Conservation (phyloP, 2,888 invertebrate species). For the Alsophila aescularia region DNA sequence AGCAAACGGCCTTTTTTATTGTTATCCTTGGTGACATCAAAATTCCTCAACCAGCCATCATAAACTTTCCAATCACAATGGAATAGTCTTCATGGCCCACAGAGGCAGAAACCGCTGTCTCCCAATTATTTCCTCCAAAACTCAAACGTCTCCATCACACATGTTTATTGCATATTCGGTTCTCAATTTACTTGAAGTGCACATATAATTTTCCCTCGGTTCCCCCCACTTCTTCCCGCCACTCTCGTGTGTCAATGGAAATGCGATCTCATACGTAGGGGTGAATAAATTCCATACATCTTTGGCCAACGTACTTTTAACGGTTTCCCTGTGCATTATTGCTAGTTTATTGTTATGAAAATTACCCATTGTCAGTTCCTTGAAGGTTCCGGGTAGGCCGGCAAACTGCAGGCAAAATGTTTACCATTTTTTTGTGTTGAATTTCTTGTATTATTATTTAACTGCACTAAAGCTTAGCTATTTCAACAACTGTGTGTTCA, state of each 20-base stretch:
- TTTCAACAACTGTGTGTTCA: too few species aligned
- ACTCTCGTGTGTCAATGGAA: constrained; percentile 55
- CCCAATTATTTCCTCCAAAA: constrained; percentile 36
- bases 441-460: background rate
- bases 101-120: constrained; percentile 20
- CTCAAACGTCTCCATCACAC: constrained; percentile 38
- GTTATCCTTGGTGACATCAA: constrained; percentile 5
- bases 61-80: constrained; percentile 10
- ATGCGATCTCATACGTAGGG: constrained; percentile 56
- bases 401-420: background rate
- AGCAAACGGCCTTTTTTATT: background rate
- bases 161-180: constrained; percentile 39
- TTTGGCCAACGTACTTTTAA: constrained; percentile 65
- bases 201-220: constrained; percentile 42
- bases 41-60: constrained; percentile 2
- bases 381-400: constrained; percentile 12
- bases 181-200: constrained; percentile 53
- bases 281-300: constrained; percentile 68
- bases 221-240: constrained; percentile 25
- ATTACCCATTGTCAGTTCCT: constrained; percentile 45
- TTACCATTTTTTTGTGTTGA: background rate
- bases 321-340: constrained; percentile 58
- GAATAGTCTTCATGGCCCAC: background rate
- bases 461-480: too few species aligned
- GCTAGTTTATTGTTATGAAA: constrained; percentile 60